Percentiles rank a stretch among this genome's conserved stretches.
These are phyloP conservation scores for Orchesellides sinensis DNA, from an alignment of 2,888 invertebrate species.

Conservation along the genomic window DNA sequence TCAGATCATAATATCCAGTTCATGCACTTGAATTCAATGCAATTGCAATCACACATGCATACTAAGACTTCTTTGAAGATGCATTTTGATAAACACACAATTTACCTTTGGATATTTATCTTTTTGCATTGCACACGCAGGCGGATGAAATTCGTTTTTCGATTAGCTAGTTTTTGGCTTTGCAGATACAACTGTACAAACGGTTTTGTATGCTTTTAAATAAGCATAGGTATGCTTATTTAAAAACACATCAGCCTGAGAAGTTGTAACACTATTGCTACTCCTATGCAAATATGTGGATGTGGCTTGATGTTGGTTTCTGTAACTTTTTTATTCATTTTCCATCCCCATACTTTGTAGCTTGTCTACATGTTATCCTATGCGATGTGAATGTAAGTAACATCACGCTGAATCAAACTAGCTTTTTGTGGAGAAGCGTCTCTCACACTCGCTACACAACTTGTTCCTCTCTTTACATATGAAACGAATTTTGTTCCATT, in stretches of 20 bases:
- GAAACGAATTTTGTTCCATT: slow-evolving; percentile 44
- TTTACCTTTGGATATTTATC: not conserved
- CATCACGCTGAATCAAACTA: not conserved
- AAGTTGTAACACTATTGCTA: no score
- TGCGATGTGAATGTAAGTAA: not conserved
- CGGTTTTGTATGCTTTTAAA: no score
- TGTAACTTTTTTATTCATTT: slow-evolving; percentile 17
- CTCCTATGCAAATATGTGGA: not conserved
- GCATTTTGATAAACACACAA: not conserved
- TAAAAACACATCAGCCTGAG: no score
- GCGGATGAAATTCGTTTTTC: not conserved
- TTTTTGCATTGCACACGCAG: not conserved
- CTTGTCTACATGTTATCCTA: not conserved
- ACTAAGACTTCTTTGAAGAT: not conserved
- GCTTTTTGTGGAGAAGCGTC: slow-evolving; percentile 3
- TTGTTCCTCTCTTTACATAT: no score
- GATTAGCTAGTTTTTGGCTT: slow-evolving; percentile 13
- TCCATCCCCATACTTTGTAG: not conserved
- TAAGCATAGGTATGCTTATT: no score
- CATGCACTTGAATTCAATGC: no score
- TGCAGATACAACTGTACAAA: no score
- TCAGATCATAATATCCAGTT: no score
- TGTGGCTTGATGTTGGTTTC: slow-evolving; percentile 9
- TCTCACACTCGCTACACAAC: no score
- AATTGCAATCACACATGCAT: no score